These are phyloP conservation scores for Enteromius fasciolatus DNA, from an alignment of 2,797 vertebrate species.

Conservation along the genomic window DNA sequence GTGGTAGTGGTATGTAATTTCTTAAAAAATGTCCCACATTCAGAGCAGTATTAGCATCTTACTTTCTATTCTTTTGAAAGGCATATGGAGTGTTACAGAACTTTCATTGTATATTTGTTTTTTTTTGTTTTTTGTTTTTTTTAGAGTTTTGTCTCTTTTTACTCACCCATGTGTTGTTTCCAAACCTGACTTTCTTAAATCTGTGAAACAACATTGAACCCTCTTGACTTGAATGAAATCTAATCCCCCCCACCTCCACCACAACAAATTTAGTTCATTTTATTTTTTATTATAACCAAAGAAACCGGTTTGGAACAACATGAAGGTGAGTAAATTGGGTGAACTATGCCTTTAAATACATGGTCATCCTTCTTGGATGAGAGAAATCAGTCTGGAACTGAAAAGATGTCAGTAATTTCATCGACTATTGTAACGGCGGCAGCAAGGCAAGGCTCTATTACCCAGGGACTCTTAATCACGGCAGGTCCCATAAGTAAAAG, in stretches of 20 bases:
- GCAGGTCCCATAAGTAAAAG: slow-evolving; percentile 63
- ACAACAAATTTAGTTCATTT: no score
- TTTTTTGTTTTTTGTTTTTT: no score
- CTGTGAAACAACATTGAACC: neutral
- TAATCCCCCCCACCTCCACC: no score
- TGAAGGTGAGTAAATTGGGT: neutral
- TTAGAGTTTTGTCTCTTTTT: neutral
- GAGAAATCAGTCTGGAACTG: slow-evolving; percentile 24
- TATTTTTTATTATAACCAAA: no score
- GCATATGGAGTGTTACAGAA: neutral
- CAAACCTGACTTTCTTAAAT: neutral
- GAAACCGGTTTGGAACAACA: neutral
- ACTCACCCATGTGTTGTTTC: neutral
- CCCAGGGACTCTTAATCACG: slow-evolving; percentile 58
- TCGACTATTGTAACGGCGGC: slow-evolving; percentile 55
- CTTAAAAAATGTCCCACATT: neutral
- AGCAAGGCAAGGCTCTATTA: slow-evolving; percentile 53
- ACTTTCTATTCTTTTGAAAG: neutral
- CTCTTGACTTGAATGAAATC: no score
- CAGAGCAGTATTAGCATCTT: neutral
- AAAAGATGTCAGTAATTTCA: slow-evolving; percentile 55
- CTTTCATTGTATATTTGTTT: neutral
- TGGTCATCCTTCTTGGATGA: slow-evolving; percentile 10
- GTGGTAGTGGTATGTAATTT: neutral
- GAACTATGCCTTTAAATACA: slow-evolving; percentile 12